Percentiles rank a stretch among this genome's conserved stretches.
phyloP scores from a whole-genome alignment of 2,888 invertebrate genomes.

The Pristionchus entomophagus region DNA sequence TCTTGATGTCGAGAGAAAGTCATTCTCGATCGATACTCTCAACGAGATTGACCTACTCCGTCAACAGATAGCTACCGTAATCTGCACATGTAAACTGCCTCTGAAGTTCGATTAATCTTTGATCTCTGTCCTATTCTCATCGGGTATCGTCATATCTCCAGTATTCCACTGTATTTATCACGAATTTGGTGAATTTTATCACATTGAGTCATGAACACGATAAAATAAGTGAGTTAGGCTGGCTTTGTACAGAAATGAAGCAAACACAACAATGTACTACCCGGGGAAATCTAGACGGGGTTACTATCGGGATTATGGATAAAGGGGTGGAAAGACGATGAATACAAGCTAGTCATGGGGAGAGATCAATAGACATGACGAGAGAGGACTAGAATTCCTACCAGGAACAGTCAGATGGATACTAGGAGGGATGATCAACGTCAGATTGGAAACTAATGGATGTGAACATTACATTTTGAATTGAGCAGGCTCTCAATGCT shows the following conservation, averaged over 20 bases:
- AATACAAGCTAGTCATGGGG: not conserved
- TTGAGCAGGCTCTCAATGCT: too few relatives aligned
- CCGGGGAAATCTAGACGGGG: not conserved
- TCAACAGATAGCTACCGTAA: slow-evolving; percentile 13
- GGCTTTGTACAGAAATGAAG: slow-evolving; percentile 3
- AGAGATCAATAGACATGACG: not conserved
- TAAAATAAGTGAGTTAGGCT: not conserved
- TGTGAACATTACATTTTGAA: too few relatives aligned
- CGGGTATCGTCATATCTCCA: not conserved
- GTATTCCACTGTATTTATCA: slow-evolving; percentile 18
- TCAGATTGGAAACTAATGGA: too few relatives aligned
- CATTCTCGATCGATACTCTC: slow-evolving; percentile 57
- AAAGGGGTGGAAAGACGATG: not conserved
- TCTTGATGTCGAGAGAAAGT: slow-evolving; percentile 51
- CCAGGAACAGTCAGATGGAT: too few relatives aligned
- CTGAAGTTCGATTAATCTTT: slow-evolving; percentile 38
- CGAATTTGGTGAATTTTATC: not conserved
- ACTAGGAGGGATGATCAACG: too few relatives aligned
- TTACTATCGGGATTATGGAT: not conserved
- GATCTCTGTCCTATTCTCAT: not conserved
- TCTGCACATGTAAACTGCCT: slow-evolving; percentile 32
- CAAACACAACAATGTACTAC: slow-evolving; percentile 7
- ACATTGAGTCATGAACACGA: slow-evolving; percentile 11
- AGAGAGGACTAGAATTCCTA: not conserved
- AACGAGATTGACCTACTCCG: slow-evolving; percentile 58